Base-by-base conservation (phyloP, 1,140 invertebrate genomes). In the Bilobella aurantiaca region DNA sequence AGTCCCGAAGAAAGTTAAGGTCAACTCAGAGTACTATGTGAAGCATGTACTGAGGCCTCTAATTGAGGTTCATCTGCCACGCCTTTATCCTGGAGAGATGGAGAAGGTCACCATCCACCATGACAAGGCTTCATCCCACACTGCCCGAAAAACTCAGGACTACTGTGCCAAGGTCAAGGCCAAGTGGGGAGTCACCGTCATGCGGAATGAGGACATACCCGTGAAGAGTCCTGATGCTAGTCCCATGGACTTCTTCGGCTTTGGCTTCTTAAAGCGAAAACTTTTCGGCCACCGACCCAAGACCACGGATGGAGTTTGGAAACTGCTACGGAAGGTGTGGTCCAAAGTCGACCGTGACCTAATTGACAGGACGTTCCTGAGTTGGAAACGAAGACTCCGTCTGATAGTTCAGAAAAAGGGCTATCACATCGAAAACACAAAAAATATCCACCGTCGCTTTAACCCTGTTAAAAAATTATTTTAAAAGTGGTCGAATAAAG, bases 221-320 rank as follows among this genome's bases (percentile, higher is more conserved):
- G 64, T 67, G 2, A 60, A 69, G 59, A 16, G 34, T 31, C 65
- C 59, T 46, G 57, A 57, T 53, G 28, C 60, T 30, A 23, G 30
- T 28, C 25, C 64, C 2, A 65, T 65, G 58, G 64, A 65, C 27
- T 60, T 65, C 37, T 65, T 59, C 25, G 64, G 56, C 16, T 65
- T 65, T 28, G 64, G 64, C 2, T 59, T 12, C 21, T 31, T 59
- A 3, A 65, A 65, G 29, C 28, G 21, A 42, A 16, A 25, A 5
- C 32, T 59, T n/a, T 42, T 2, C 1, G 16, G n/a, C 12, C 29
- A 32, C 2, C 56, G 58, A 1, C 21, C 31, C 14, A 65, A 28
- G 25, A 58, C 56, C 5, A 37, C 23, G 16, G 42, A 31, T 2
- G 64, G 58, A 2, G 5, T 65, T 37, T 65, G 56, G 64, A 65